A percentile compares a stretch with the other conserved stretches of the same genome.
These are phyloP conservation scores for Ditylenchus weischeri DNA, from an alignment of 2,888 invertebrate species.

Conservation along the genomic window DNA sequence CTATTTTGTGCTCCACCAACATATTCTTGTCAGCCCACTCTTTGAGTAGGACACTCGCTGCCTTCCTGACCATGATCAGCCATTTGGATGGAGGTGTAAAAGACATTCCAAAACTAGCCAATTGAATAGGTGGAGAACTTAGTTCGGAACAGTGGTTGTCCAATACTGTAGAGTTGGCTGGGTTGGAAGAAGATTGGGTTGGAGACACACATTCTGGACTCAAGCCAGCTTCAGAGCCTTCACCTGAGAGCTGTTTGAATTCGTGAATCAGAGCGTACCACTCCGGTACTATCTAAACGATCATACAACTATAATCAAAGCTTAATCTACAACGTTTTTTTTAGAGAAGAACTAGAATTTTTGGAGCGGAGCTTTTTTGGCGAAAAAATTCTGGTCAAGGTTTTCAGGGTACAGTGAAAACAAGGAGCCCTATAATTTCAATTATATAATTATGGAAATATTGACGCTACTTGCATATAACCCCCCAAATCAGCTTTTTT, in stretches of 20 bases:
- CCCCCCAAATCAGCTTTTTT: no score
- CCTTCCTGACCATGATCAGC: conserved; percentile 10
- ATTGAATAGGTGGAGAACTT: conserved; percentile 8
- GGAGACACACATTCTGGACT: background rate
- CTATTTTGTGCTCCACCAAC: conserved; percentile 45
- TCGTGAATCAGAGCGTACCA: conserved; percentile 42
- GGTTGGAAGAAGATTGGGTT: conserved; percentile 10
- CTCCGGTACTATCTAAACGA: conserved; percentile 38
- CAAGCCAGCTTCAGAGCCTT: conserved; percentile 25
- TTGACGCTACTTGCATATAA: no score
- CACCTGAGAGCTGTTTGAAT: conserved; percentile 27
- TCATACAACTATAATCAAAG: background rate
- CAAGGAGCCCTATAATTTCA: no score
- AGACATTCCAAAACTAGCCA: conserved; percentile 1
- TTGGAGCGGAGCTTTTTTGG: no score
- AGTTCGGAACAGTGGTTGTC: background rate
- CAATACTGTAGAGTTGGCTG: background rate
- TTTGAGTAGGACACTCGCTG: conserved; percentile 16
- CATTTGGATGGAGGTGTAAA: background rate
- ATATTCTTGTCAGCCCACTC: conserved; percentile 36
- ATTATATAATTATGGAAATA: no score
- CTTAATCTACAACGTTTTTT: no score
- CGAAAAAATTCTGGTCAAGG: no score
- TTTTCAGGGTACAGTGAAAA: no score
- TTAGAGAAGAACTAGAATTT: no score